These are phyloP conservation scores for Prosopocoilus inquinatus DNA, from an alignment of 2,888 invertebrate genomes.

Conservation along the genomic window DNA sequence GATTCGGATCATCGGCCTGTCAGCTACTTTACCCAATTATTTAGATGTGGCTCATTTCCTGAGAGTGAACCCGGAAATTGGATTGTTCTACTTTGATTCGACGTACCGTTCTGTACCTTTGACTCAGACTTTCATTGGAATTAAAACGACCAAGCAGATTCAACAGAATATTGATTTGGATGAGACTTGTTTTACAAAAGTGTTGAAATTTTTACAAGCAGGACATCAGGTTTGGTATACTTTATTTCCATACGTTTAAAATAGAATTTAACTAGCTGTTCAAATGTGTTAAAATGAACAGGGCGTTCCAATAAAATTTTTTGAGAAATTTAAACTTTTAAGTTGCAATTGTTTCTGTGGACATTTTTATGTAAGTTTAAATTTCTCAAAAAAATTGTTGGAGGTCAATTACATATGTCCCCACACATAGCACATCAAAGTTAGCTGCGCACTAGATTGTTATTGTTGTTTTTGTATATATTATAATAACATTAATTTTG, in stretches of 20 bases:
- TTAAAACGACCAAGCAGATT: conserved; percentile 37
- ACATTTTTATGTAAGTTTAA: neutral
- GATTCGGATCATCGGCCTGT: conserved; percentile 95
- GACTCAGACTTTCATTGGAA: conserved; percentile 78
- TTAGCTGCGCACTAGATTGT: too few relatives aligned
- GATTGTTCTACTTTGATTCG: conserved; percentile 92
- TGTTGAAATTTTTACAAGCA: conserved; percentile 74
- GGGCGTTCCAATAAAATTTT: too few relatives aligned
- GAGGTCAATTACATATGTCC: too few relatives aligned
- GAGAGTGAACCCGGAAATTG: conserved; percentile 86
- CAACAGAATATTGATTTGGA: conserved; percentile 76
- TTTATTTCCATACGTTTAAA: conserved; percentile 30
- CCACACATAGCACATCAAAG: too few relatives aligned
- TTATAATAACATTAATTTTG: too few relatives aligned
- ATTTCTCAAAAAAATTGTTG: too few relatives aligned
- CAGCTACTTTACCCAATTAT: conserved; percentile 97
- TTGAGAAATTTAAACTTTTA: too few relatives aligned
- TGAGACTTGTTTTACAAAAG: conserved; percentile 89
- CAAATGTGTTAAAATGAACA: neutral
- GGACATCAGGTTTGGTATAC: conserved; percentile 73
- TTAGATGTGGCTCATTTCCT: conserved; percentile 93
- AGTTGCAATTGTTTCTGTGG: too few relatives aligned
- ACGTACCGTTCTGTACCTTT: conserved; percentile 95
- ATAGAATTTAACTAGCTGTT: conserved; percentile 51
- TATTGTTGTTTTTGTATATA: too few relatives aligned